Base-by-base conservation (phyloP, 2,797 vertebrate genomes). In the Sternarchorhynchus goeldii region DNA sequence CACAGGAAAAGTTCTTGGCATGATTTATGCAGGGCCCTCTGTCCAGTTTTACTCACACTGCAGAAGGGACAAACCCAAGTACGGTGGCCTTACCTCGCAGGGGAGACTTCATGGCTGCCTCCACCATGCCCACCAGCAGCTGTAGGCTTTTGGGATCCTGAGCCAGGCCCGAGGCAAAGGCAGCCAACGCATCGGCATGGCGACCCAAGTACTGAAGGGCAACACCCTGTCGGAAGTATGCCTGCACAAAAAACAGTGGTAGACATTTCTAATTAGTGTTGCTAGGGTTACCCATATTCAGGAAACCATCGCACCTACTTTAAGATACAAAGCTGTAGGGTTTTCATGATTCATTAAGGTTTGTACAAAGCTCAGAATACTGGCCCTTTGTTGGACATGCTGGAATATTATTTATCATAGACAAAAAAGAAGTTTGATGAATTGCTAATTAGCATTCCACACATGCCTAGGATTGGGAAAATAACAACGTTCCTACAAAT, bases 151-250 rank as follows among this genome's bases (percentile, higher is more conserved):
- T 99, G 93, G 98, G 97, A 86, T 99, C 98, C 82, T 99, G 98
- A 34, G 98, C 98, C 92, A 99, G 91, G 60, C 97, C 97, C 0
- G 97, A 99, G 0, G 98, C 97, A 82, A 99, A 99, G 0, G 98
- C 98, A 78, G 98, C 98, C 93, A 99, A 94, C 18, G 98, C 97
- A 75, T 99, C 97, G 79, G 97, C 98, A 94, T 99, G 97, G 80
- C 98, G 96, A 77, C 98, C 98, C 58, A 99, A 96, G 88, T 99
- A 99, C 94, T 99, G 98, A 90, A 99, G 96, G 95, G 98, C 98
- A 92, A 99, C 96, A 91, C 98, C 98, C 97, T 99, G 97, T 93
- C 97, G 96, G 96, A 99, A 99, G 95, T 99, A 99, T 94, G 97
- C 97, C 98, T 99, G 91, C 0, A 85, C 29, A 62, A 12, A 50